A percentile compares a stretch with the other conserved stretches of the same genome.
phyloP scores from a whole-genome alignment of 2,888 invertebrate species.

The Lasioglossum malachurum region DNA sequence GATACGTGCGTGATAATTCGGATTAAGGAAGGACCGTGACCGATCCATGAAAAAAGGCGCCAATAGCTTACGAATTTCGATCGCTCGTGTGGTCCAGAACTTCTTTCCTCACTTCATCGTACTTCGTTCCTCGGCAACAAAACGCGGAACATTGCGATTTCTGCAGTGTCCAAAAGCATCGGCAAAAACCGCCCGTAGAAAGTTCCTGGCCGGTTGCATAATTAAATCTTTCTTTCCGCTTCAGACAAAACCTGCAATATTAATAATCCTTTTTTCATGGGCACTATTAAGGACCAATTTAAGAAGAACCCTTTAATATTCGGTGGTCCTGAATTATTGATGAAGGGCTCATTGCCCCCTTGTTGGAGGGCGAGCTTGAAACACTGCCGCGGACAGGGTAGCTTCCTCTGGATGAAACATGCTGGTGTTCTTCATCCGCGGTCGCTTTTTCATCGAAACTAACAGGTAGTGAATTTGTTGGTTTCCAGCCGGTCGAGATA shows the following conservation, averaged over 20 bases:
- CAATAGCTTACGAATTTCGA: slow-evolving; percentile 43
- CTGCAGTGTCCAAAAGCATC: neutral
- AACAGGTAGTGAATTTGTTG: slow-evolving; percentile 59
- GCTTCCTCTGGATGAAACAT: neutral
- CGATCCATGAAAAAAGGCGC: slow-evolving; percentile 34
- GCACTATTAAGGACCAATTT: too few species aligned
- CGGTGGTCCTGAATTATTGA: neutral
- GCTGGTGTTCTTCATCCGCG: slow-evolving; percentile 3
- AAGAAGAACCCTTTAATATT: too few species aligned
- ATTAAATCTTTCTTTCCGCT: neutral
- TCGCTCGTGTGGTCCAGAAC: slow-evolving; percentile 38
- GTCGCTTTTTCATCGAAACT: slow-evolving; percentile 25
- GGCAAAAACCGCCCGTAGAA: neutral
- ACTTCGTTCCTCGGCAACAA: neutral
- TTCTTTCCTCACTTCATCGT: neutral
- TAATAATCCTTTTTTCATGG: too few species aligned
- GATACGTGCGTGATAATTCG: slow-evolving; percentile 50
- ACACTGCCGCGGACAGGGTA: neutral
- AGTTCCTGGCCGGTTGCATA: neutral
- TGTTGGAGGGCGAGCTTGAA: neutral
- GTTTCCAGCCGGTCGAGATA: slow-evolving; percentile 44
- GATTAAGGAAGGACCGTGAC: slow-evolving; percentile 40
- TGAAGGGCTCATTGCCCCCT: too few species aligned
- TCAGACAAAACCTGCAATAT: too few species aligned
- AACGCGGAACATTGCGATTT: slow-evolving; percentile 8